A percentile compares a stretch with the other conserved stretches of the same genome.
These are phyloP conservation scores for Penaeus chinensis DNA, from an alignment of 1,140 invertebrate genomes.

Conservation along the genomic window DNA sequence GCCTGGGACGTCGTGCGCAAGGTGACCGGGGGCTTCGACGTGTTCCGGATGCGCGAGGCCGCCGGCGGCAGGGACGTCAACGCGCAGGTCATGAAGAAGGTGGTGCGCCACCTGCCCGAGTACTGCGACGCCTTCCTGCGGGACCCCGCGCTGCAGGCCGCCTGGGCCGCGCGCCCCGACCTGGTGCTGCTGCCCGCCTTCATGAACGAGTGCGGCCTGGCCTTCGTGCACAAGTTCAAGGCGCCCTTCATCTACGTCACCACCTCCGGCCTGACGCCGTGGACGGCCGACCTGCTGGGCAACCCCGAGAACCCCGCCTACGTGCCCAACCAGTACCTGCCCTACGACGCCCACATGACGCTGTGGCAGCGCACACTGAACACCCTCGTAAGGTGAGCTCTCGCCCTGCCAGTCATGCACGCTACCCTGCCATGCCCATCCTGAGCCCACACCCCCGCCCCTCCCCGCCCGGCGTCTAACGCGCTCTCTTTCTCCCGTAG, in stretches of 20 bases:
- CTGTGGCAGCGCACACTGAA: slow-evolving; percentile 64
- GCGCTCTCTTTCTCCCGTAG: neutral
- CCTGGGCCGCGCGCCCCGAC: slow-evolving; percentile 65
- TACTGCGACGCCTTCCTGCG: slow-evolving; percentile 62
- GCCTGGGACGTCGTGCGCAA: slow-evolving; percentile 44
- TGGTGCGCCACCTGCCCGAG: slow-evolving; percentile 55
- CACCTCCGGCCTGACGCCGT: slow-evolving; percentile 62
- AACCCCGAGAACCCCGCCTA: slow-evolving; percentile 63
- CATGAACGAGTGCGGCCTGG: slow-evolving; percentile 66
- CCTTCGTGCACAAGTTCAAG: slow-evolving; percentile 70
- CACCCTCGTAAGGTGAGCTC: slow-evolving; percentile 58
- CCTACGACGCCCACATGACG: slow-evolving; percentile 63
- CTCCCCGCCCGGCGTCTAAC: neutral
- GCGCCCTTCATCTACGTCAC: slow-evolving; percentile 73
- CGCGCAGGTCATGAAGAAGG: slow-evolving; percentile 60
- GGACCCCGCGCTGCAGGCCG: slow-evolving; percentile 55
- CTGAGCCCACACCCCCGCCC: neutral
- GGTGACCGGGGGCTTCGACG: slow-evolving; percentile 59
- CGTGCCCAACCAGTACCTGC: slow-evolving; percentile 62
- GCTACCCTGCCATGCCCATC: too few relatives aligned
- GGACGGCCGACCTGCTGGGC: slow-evolving; percentile 64
- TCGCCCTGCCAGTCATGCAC: neutral
- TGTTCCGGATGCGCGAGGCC: slow-evolving; percentile 58
- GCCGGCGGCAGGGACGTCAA: slow-evolving; percentile 55
- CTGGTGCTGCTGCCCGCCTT: slow-evolving; percentile 65